phyloP scores from a whole-genome alignment of 2,888 invertebrate species.

The Lamellibrachia satsuma region DNA sequence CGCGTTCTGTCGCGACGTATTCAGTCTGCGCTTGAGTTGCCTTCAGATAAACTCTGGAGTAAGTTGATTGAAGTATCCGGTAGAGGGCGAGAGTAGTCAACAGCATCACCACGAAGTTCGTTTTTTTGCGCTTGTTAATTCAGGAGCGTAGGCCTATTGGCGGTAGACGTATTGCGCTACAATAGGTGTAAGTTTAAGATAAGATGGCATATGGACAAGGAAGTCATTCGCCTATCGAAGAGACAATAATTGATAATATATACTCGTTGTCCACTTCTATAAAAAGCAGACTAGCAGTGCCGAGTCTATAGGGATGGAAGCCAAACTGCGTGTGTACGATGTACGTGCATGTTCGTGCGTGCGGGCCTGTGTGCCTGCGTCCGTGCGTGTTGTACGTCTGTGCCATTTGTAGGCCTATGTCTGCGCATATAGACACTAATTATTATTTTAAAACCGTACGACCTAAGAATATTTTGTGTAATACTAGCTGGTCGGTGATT shows the following conservation, averaged over 20 bases:
- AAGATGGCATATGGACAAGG: too few species aligned
- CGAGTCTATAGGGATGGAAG: too few species aligned
- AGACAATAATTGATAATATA: too few species aligned
- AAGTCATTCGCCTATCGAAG: too few species aligned
- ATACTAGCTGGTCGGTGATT: too few species aligned
- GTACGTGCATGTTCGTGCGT: not conserved
- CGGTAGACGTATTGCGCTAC: not conserved
- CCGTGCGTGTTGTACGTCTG: not conserved
- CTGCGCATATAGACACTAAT: too few species aligned
- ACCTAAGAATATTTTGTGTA: too few species aligned
- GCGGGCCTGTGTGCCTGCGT: not conserved
- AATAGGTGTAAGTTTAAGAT: not conserved
- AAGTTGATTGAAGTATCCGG: not conserved
- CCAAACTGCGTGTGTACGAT: not conserved
- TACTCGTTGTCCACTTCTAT: too few species aligned
- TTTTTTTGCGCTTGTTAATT: not conserved
- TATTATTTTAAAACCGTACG: too few species aligned
- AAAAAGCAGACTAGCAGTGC: not conserved
- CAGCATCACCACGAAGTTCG: not conserved
- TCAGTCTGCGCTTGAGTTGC: not conserved
- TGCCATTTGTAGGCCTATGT: too few species aligned
- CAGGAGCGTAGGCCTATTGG: not conserved
- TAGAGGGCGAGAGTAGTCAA: slow-evolving; percentile 1
- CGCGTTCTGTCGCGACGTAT: not conserved
- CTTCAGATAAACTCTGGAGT: not conserved